phyloP scores from a whole-genome alignment of 2,888 invertebrate genomes.

The Lamproptera curius region DNA sequence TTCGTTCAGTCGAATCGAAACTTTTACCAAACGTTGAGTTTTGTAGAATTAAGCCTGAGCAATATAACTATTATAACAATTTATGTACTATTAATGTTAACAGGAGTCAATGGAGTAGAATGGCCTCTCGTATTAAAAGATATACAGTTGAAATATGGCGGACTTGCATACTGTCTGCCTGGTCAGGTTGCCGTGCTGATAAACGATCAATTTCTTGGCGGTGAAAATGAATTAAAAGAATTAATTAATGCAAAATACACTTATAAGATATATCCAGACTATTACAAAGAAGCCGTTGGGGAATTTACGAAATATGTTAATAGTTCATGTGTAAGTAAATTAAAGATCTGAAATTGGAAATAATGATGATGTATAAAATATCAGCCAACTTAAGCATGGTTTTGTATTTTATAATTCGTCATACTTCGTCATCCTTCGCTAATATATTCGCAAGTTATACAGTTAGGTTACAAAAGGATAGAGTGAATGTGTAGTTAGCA shows the following conservation, averaged over 20 bases:
- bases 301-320: slow-evolving; percentile 61
- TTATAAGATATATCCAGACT: slow-evolving; percentile 62
- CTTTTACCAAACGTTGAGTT: not conserved
- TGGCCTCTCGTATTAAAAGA: slow-evolving; percentile 57
- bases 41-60: not conserved
- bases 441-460: too few relatives aligned
- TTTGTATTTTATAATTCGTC: too few relatives aligned
- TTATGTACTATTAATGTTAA: not conserved
- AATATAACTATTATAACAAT: not conserved
- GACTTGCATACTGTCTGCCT: slow-evolving; percentile 58
- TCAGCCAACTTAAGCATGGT: too few relatives aligned
- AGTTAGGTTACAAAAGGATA: too few relatives aligned
- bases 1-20: not conserved
- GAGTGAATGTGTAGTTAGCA: too few relatives aligned
- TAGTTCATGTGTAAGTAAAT: slow-evolving; percentile 66
- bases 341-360: too few relatives aligned
- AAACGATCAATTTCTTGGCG: slow-evolving; percentile 72
- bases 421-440: too few relatives aligned
- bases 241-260: slow-evolving; percentile 62
- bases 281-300: slow-evolving; percentile 55
- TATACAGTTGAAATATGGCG: slow-evolving; percentile 60
- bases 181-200: slow-evolving; percentile 69
- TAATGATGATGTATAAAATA: too few relatives aligned
- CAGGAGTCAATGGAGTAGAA: slow-evolving; percentile 57
- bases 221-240: slow-evolving; percentile 64